These are phyloP conservation scores for Atta texana DNA, from an alignment of 1,140 invertebrate species.

Conservation along the genomic window DNA sequence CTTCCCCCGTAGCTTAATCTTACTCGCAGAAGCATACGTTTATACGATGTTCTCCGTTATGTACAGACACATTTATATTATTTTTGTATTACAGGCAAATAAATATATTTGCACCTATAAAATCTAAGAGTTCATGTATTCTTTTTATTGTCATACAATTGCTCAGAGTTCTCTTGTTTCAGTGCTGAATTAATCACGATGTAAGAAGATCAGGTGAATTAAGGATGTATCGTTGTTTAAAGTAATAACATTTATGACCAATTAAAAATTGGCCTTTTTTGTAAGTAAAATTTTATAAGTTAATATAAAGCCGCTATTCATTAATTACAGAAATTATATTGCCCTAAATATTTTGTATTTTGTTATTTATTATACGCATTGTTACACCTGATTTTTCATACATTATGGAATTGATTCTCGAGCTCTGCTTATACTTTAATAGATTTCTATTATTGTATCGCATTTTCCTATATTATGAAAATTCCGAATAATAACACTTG, in stretches of 20 bases:
- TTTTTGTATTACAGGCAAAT: slow-evolving; percentile 37
- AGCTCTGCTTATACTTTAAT: background rate
- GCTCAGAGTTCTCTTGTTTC: background rate
- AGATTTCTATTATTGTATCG: background rate
- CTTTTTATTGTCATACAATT: slow-evolving; percentile 11
- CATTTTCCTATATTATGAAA: background rate
- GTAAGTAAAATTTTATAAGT: too few relatives aligned
- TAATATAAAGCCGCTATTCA: too few relatives aligned
- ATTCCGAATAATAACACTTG: background rate
- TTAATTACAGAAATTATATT: too few relatives aligned
- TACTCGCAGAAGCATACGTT: slow-evolving; percentile 23
- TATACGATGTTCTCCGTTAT: slow-evolving; percentile 20
- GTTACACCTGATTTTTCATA: too few relatives aligned
- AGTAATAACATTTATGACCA: too few relatives aligned
- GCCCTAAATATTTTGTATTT: too few relatives aligned
- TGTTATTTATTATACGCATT: too few relatives aligned
- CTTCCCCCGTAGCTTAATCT: slow-evolving; percentile 7
- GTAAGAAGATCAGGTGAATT: too few relatives aligned
- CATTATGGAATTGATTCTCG: background rate
- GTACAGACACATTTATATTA: slow-evolving; percentile 19
- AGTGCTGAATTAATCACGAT: background rate
- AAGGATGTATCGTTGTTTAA: too few relatives aligned
- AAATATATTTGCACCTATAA: slow-evolving; percentile 39
- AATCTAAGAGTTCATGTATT: slow-evolving; percentile 16
- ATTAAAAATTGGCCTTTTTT: too few relatives aligned